Evolutionary conservation across 2,113 vertebrate genomes (phyloP).

Genomic region (Vidua macroura): DNA sequence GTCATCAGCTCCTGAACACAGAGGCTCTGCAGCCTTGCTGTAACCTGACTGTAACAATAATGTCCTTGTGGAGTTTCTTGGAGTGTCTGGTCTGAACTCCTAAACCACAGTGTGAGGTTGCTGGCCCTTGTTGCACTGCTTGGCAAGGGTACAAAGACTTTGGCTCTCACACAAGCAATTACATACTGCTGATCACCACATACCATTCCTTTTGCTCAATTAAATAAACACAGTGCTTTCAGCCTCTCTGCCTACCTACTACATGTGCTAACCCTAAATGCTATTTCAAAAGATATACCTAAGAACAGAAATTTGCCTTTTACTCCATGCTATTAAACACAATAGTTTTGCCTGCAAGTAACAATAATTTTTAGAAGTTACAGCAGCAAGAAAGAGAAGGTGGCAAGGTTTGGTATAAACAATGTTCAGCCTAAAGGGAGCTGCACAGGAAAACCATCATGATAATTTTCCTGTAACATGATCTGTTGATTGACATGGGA

Average conservation of each 20-base stretch:
- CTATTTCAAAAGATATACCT: neutral
- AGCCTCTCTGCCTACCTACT: neutral
- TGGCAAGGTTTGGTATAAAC: neutral
- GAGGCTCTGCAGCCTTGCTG: neutral
- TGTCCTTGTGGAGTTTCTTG: neutral
- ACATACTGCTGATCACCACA: neutral
- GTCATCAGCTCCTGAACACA: neutral
- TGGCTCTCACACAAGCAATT: neutral
- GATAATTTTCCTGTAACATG: neutral
- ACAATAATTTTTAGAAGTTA: neutral
- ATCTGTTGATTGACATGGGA: neutral
- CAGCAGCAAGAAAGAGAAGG: neutral
- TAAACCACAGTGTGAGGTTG: accelerated
- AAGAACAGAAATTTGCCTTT: neutral
- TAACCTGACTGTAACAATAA: neutral
- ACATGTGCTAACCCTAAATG: neutral
- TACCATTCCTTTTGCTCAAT: neutral
- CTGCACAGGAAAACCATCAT: neutral
- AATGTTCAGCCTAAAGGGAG: neutral
- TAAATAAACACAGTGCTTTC: neutral
- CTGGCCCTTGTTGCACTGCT: neutral
- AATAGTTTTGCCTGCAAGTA: neutral
- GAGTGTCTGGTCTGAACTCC: neutral
- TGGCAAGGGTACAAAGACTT: accelerated
- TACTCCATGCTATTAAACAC: neutral